Conservation (phyloP, 2,113 vertebrate species). For the Gymnobelideus leadbeateri region DNA sequence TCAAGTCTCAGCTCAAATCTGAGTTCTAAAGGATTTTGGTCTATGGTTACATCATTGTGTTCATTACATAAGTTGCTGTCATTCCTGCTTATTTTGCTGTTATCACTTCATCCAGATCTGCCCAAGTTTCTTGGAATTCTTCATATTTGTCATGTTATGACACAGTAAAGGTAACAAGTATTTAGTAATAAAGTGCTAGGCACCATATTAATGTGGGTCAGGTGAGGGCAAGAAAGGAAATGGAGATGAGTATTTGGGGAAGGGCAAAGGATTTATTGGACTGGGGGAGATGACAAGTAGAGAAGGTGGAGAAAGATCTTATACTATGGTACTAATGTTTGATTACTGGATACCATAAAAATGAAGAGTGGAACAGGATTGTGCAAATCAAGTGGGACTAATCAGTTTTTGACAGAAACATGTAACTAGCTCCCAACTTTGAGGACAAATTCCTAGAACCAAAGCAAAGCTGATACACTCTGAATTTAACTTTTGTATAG, state of each 20-base stretch:
- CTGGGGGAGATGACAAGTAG: not conserved
- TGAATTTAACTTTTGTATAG: not conserved
- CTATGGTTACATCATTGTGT: not conserved
- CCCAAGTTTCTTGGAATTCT: not conserved
- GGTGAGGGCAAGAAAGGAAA: not conserved
- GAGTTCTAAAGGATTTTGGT: not conserved
- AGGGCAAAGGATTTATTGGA: not conserved
- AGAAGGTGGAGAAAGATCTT: not conserved
- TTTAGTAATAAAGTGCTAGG: not conserved
- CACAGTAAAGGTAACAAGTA: not conserved
- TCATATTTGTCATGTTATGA: not conserved
- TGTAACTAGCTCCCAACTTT: not conserved
- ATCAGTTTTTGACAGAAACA: not conserved
- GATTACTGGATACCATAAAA: not conserved
- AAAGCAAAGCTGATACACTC: not conserved
- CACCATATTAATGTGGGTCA: not conserved
- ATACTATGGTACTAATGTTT: not conserved
- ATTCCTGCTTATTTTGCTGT: not conserved
- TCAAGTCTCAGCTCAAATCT: not conserved
- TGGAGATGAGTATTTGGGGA: not conserved
- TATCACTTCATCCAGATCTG: not conserved
- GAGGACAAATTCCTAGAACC: not conserved
- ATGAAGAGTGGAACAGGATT: not conserved
- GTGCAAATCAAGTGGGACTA: not conserved
- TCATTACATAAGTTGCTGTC: not conserved